phyloP scores from a whole-genome alignment of 2,888 invertebrate genomes.

The Hedychridium roseum region DNA sequence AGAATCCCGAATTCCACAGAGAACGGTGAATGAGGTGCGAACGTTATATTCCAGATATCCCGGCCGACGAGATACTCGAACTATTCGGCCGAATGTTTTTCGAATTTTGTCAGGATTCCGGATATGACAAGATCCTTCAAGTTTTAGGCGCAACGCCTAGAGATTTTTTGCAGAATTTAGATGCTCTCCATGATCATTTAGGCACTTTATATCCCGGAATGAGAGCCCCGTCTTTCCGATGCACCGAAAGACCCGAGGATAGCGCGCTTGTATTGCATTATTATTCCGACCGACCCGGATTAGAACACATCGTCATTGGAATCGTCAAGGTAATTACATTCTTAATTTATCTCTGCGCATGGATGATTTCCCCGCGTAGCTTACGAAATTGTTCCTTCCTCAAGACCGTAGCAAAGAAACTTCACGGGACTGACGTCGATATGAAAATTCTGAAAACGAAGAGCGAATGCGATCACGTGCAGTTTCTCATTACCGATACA shows the following conservation, averaged over 20 bases:
- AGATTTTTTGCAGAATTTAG: conserved; percentile 95
- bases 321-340: conserved; percentile 83
- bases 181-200: conserved; percentile 94
- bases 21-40: too few species aligned
- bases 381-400: conserved; percentile 4
- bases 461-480: conserved; percentile 89
- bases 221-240: conserved; percentile 95
- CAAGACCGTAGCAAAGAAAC: conserved; percentile 90
- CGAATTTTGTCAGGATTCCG: conserved; percentile 95
- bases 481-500: conserved; percentile 89
- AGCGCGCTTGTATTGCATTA: conserved; percentile 92
- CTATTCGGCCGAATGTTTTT: conserved; percentile 94
- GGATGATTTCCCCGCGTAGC: too few species aligned
- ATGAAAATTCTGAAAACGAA: conserved; percentile 89
- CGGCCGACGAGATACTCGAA: conserved; percentile 88
- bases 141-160: conserved; percentile 93
- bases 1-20: too few species aligned
- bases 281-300: conserved; percentile 92
- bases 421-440: conserved; percentile 92
- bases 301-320: conserved; percentile 96
- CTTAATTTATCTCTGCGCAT: too few species aligned
- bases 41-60: conserved; percentile 79
- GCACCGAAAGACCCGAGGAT: conserved; percentile 88
- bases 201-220: conserved; percentile 94
- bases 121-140: conserved; percentile 95